phyloP scores from a whole-genome alignment of 1,140 invertebrate genomes.

The Phymorhynchus buccinoides region DNA sequence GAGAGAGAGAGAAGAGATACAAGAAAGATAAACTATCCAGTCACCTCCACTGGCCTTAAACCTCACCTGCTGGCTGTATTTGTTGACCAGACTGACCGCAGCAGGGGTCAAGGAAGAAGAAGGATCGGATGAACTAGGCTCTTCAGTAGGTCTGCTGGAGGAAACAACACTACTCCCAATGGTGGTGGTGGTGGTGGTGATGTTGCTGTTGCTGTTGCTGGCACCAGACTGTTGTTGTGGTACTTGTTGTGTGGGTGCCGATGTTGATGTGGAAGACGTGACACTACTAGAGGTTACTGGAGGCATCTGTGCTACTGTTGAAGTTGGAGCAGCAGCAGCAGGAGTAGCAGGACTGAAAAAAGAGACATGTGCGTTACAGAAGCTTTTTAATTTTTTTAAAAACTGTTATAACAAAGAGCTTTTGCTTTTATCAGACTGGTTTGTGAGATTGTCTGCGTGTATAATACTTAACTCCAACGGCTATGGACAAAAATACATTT shows the following conservation, averaged over 20 bases:
- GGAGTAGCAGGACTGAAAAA: background rate
- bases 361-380: too few species aligned
- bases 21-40: too few species aligned
- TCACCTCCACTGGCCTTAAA: too few species aligned
- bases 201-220: background rate
- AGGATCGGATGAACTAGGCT: background rate
- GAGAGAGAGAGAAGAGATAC: too few species aligned
- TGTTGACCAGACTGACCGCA: slow-evolving; percentile 29
- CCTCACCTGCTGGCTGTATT: slow-evolving; percentile 27
- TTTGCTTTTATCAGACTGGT: too few species aligned
- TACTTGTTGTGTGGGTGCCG: background rate
- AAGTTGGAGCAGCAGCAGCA: too few species aligned
- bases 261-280: background rate
- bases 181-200: background rate
- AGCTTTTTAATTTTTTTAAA: too few species aligned
- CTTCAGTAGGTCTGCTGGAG: background rate
- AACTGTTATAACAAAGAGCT: too few species aligned
- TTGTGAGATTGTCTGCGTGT: too few species aligned
- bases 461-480: too few species aligned
- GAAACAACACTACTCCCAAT: too few species aligned
- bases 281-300: background rate
- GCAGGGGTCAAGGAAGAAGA: background rate
- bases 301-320: background rate
- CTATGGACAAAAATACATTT: too few species aligned
- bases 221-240: background rate